A percentile compares a stretch with the other conserved stretches of the same genome.
Evolutionary conservation across 2,888 invertebrate species (phyloP).

Genomic region (Psococerastis gibbosa): DNA sequence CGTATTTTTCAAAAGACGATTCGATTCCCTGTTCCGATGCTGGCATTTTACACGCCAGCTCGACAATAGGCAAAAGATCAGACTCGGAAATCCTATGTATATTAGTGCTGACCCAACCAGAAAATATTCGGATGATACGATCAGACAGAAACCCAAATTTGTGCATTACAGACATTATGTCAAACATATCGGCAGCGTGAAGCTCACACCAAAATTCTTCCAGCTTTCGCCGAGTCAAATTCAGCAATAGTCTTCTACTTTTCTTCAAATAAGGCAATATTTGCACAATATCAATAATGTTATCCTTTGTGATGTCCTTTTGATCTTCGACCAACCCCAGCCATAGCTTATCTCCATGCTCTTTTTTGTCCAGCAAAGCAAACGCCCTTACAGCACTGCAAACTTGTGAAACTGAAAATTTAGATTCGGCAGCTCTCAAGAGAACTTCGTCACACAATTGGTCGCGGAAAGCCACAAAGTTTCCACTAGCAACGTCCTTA

Average conservation of each 20-base stretch:
- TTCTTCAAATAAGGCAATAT: constrained; percentile 35
- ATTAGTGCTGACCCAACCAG: constrained; percentile 37
- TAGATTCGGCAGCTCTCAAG: constrained; percentile 37
- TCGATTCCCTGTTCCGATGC: constrained; percentile 37
- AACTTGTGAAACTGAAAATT: constrained; percentile 35
- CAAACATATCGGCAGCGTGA: constrained; percentile 28
- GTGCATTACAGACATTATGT: constrained; percentile 25
- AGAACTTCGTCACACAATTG: constrained; percentile 41
- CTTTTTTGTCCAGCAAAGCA: constrained; percentile 31
- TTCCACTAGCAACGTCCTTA: constrained; percentile 22
- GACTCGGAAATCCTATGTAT: constrained; percentile 39
- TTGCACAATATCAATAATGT: constrained; percentile 36
- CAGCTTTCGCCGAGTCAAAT: constrained; percentile 37
- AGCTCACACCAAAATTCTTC: constrained; percentile 36
- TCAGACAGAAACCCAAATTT: not conserved
- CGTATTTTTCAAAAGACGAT: constrained; percentile 38
- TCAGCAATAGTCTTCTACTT: constrained; percentile 37
- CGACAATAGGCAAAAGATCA: constrained; percentile 31
- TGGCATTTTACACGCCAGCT: constrained; percentile 33
- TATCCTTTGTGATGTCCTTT: constrained; percentile 34
- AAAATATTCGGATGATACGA: constrained; percentile 15
- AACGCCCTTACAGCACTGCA: constrained; percentile 32
- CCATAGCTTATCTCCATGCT: constrained; percentile 43
- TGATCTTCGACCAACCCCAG: constrained; percentile 38
- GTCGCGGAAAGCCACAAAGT: constrained; percentile 24